Evolutionary conservation across 2,888 invertebrate species (phyloP).

Genomic region (Lordiphosa andalusiaca): DNA sequence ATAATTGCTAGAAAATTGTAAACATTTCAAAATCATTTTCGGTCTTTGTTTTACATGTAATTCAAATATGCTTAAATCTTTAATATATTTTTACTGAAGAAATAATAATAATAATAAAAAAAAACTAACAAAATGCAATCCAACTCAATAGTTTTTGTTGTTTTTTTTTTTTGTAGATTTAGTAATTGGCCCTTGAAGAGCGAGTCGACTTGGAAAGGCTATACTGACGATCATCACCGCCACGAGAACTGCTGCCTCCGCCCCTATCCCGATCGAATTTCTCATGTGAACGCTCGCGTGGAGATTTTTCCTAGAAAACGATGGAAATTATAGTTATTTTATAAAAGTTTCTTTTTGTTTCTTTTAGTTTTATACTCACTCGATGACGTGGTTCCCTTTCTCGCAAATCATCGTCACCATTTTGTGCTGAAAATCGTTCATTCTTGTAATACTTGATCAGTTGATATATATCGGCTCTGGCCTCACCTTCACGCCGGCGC

Average conservation of each 20-base stretch:
- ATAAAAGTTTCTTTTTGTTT: too few relatives aligned
- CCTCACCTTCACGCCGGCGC: constrained; percentile 88
- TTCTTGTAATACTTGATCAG: constrained; percentile 30
- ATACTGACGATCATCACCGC: constrained; percentile 86
- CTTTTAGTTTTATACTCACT: constrained; percentile 81
- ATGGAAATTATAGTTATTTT: too few relatives aligned
- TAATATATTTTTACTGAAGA: constrained; percentile 23
- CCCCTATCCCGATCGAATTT: constrained; percentile 82
- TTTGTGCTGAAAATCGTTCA: constrained; percentile 81
- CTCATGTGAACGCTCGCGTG: constrained; percentile 90
- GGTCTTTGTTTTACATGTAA: constrained; percentile 26
- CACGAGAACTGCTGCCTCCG: constrained; percentile 47
- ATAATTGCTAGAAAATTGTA: constrained; percentile 47
- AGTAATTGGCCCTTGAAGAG: constrained; percentile 66
- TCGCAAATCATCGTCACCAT: constrained; percentile 88
- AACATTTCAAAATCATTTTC: constrained; percentile 39
- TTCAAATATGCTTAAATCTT: constrained; percentile 31
- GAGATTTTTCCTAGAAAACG: constrained; percentile 87
- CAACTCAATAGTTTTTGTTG: constrained; percentile 12
- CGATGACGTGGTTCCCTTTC: constrained; percentile 85
- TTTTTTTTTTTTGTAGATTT: constrained; percentile 11
- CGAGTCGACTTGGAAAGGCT: constrained; percentile 83
- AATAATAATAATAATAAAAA: constrained; percentile 23
- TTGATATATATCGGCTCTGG: not conserved
- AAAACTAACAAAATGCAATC: constrained; percentile 42